Evolutionary conservation across 2,797 vertebrate species (phyloP).

Genomic region (Helostoma temminkii): DNA sequence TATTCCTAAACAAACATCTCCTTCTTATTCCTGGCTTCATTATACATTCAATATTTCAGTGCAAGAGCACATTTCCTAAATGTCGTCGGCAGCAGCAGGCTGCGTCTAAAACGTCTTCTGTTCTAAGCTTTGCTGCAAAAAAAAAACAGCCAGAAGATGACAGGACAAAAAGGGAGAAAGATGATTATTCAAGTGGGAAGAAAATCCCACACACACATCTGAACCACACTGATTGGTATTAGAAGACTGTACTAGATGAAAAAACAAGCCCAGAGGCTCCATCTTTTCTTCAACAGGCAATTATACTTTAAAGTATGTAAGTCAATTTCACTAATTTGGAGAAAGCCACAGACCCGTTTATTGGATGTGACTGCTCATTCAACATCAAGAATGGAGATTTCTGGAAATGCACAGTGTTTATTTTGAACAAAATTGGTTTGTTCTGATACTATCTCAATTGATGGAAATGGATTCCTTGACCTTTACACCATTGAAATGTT

Average conservation of each 20-base stretch:
- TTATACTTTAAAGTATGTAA: slow-evolving; percentile 4
- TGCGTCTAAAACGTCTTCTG: slow-evolving; percentile 33
- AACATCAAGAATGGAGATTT: slow-evolving; percentile 14
- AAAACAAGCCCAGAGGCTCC: slow-evolving; percentile 9
- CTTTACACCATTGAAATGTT: slow-evolving; percentile 41
- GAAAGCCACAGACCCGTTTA: slow-evolving; percentile 1
- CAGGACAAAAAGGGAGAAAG: slow-evolving; percentile 53
- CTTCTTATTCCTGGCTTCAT: slow-evolving; percentile 27
- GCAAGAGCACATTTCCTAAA: slow-evolving; percentile 34
- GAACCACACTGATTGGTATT: slow-evolving; percentile 20
- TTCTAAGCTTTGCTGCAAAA: slow-evolving; percentile 50
- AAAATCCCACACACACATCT: slow-evolving; percentile 60
- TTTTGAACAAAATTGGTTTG: not conserved
- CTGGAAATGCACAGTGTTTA: not conserved
- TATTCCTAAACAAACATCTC: slow-evolving; percentile 32
- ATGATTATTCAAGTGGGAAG: slow-evolving; percentile 55
- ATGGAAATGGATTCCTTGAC: slow-evolving; percentile 59
- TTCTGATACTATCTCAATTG: slow-evolving; percentile 22
- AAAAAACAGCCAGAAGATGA: slow-evolving; percentile 50
- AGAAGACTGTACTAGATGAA: slow-evolving; percentile 41
- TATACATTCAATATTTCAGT: slow-evolving; percentile 36
- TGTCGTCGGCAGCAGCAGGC: slow-evolving; percentile 29
- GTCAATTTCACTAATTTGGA: slow-evolving; percentile 6
- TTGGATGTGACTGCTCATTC: slow-evolving; percentile 25
- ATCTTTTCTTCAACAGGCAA: slow-evolving; percentile 8